These are phyloP conservation scores for Paramacrobiotus metropolitanus DNA, from an alignment of 1,140 invertebrate genomes.

Conservation along the genomic window DNA sequence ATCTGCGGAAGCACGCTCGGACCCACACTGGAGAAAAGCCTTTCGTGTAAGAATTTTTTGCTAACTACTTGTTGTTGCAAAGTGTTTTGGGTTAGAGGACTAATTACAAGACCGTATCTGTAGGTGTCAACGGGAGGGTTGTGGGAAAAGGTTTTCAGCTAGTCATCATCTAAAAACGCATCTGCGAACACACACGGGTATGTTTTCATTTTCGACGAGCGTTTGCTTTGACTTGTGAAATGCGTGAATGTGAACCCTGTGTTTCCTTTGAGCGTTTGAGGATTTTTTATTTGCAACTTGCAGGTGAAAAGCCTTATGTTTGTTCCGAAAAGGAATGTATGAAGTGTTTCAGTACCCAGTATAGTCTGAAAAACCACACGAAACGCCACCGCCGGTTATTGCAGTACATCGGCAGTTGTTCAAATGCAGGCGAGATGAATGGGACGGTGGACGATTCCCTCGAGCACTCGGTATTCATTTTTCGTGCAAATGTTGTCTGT, in stretches of 20 bases:
- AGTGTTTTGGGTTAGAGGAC: too few species aligned
- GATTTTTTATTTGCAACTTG: conserved; percentile 1
- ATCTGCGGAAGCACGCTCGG: conserved; percentile 71
- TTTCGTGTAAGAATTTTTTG: conserved; percentile 49
- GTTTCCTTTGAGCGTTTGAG: conserved; percentile 9
- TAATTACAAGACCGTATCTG: background rate
- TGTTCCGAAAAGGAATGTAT: conserved; percentile 44
- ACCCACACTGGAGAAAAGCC: conserved; percentile 77
- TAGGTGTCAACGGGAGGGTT: conserved; percentile 53
- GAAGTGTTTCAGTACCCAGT: conserved; percentile 49
- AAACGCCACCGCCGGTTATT: conserved; percentile 32
- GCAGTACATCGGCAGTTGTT: too few species aligned
- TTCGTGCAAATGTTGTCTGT: too few species aligned
- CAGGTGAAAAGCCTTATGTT: conserved; percentile 41
- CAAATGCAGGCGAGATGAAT: too few species aligned
- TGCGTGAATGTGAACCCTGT: too few species aligned
- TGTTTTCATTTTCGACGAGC: background rate
- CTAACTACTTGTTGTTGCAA: background rate
- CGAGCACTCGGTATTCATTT: too few species aligned
- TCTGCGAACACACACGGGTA: conserved; percentile 41
- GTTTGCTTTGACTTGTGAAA: too few species aligned
- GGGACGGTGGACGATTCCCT: too few species aligned
- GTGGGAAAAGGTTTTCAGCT: conserved; percentile 69
- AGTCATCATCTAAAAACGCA: conserved; percentile 81
- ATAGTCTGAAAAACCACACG: conserved; percentile 51